Base-by-base conservation (phyloP, 2,888 invertebrate species). In the Drosophila pseudotakahashii region DNA sequence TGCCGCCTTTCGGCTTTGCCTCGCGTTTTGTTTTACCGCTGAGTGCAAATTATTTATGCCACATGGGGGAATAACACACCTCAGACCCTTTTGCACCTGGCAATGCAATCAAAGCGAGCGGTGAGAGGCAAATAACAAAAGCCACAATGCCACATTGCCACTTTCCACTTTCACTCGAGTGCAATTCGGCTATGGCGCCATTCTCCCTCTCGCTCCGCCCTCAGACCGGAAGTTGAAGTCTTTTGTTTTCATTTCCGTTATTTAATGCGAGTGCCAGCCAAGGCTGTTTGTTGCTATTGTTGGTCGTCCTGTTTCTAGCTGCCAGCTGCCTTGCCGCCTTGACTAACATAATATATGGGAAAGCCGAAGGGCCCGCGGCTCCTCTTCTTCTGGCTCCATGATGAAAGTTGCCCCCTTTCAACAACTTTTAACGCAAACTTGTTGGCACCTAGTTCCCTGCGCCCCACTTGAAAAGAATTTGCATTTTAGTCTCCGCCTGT, bases 231-330 rank as follows among this genome's bases (percentile, higher is more conserved):
- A 83, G 79, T 89, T 76, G 76, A 86, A 80, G 83, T 81, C 88
- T 81, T 88, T 89, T 88, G 89, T 89, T 88, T 88, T 83, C 81
- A 88, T 88, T 88, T 89, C 89, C 88, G 86, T 88, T 88, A 79
- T 88, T 88, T 85, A 89, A 89, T 88, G 83, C 86, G 83, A 80
- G 81, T 78, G 74, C 64, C 85, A 75, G 66, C 53, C 67, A 36
- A 39, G 45, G 19, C 72, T 75, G 72, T 45, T 67, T 77, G 62
- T 58, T 74, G 61, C 55, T 55, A 66, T 75, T 76, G 73, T 66
- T 75, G 52, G 53, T 73, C 47, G 55, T 67, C 50, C 52, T 59
- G 53, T 52, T 55, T 45, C 50, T 54, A 76, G 70, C 48, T 70
- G 86, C 81, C 83, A 77, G 78, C 80, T 85, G 81, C 83, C 86